Evolutionary conservation across 2,113 vertebrate genomes (phyloP), one percentile per base, ranked within the genome.

Genomic region (Opisthocomus hoazin): DNA sequence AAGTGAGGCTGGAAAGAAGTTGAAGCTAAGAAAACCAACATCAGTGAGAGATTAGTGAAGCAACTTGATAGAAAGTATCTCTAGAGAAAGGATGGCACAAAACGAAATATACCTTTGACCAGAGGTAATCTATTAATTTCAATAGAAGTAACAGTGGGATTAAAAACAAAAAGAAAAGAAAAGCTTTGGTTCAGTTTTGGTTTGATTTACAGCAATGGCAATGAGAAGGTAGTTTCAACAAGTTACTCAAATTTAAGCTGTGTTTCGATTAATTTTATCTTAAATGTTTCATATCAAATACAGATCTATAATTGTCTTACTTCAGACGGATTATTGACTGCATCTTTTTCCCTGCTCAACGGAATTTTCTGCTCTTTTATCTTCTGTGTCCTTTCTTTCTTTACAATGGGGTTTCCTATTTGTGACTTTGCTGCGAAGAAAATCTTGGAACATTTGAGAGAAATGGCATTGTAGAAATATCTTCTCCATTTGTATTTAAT

Each of bases 121-220:
- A 90, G 87, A 88, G 41, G 34, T 94, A 75, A 89, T 86, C 79
- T 78, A 84, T 93, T 97, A 30, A 86, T 94, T 89, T 93, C 50
- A 94, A 37, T 77, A 80, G 80, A 70, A 81, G 32, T 70, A 79
- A 51, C 30, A 54, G 11, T 41, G 48, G n/a, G 23, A 58, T 54
- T 79, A 78, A 48, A 65, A 69, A 26, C 13, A 54, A 45, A 18
- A 21, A 30, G 70, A 7, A 46, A 45, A 15, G 4, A 15, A 30
- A 58, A 61, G 1, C 6, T 87, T 46, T 46, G 8, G 17, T 39
- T 66, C 61, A 69, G 15, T 84, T 91, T 74, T 60, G 24, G 16
- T 80, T 92, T 86, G n/a, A 71, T 87, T 89, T 71, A 71, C 57
- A 90, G 51, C 23, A 70, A 51, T 34, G 29, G 39, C 51, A 84